Percentiles rank a stretch among this genome's conserved stretches.
These are phyloP conservation scores for Tenthredo amoena DNA, from an alignment of 2,888 invertebrate genomes.

Conservation along the genomic window DNA sequence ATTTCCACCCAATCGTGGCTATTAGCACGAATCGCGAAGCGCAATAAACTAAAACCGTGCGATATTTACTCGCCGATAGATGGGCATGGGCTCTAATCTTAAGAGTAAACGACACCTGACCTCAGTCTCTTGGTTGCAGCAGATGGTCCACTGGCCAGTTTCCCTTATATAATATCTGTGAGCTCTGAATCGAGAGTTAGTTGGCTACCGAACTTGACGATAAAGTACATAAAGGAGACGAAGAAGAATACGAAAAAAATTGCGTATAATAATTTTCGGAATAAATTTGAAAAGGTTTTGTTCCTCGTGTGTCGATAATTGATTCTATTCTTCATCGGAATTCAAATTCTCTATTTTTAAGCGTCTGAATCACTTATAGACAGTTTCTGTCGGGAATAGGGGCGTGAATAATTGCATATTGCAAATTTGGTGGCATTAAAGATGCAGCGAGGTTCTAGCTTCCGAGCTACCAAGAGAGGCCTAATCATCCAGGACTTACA, in stretches of 20 bases:
- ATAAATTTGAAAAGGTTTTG: constrained; percentile 50
- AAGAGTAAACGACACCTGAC: constrained; percentile 50
- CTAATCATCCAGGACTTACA: constrained; percentile 68
- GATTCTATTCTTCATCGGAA: constrained; percentile 19
- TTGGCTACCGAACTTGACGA: neutral
- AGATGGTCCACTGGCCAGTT: constrained; percentile 34
- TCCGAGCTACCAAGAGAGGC: constrained; percentile 63
- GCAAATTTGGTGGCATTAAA: constrained; percentile 38
- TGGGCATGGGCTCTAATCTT: constrained; percentile 1
- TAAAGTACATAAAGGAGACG: neutral
- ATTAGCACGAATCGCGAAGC: constrained; percentile 15
- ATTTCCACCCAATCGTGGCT: neutral
- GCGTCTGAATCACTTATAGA: neutral
- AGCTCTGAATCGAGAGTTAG: constrained; percentile 32
- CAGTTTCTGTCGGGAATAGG: neutral
- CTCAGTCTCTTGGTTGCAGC: constrained; percentile 27
- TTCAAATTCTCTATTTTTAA: neutral
- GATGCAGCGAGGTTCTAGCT: constrained; percentile 57
- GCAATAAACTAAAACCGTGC: constrained; percentile 23
- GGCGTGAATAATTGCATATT: constrained; percentile 37
- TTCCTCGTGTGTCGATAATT: neutral
- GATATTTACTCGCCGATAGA: constrained; percentile 8
- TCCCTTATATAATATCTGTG: constrained; percentile 41
- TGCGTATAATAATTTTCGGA: constrained; percentile 6
- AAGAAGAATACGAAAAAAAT: neutral